These are phyloP conservation scores for Colistium nudipinnis DNA, from an alignment of 2,113 vertebrate genomes.

Conservation along the genomic window DNA sequence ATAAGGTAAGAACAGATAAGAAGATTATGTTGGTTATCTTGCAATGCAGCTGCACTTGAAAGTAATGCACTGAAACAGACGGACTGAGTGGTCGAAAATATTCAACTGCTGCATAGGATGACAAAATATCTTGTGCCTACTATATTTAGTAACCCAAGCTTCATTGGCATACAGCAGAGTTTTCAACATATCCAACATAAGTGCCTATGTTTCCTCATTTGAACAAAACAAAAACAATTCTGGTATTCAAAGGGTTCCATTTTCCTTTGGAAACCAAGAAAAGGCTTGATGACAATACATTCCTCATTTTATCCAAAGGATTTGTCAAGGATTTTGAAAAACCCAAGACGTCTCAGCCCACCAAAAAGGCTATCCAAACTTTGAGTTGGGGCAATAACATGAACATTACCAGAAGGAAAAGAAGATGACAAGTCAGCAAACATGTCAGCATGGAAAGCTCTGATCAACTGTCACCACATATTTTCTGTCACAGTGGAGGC, in stretches of 20 bases:
- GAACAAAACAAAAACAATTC: not conserved
- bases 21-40: slow-evolving; percentile 60
- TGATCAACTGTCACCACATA: slow-evolving; percentile 41
- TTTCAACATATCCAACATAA: slow-evolving; percentile 4
- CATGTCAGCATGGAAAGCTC: slow-evolving; percentile 16
- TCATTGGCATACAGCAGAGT: not conserved
- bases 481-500: slow-evolving; percentile 11
- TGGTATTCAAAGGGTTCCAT: not conserved
- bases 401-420: slow-evolving; percentile 7
- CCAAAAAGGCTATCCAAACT: not conserved
- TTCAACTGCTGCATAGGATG: slow-evolving; percentile 6
- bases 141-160: not conserved
- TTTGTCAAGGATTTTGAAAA: slow-evolving; percentile 29
- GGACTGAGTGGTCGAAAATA: slow-evolving; percentile 30
- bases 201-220: not conserved
- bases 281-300: slow-evolving; percentile 5
- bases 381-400: slow-evolving; percentile 3
- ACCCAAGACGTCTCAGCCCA: slow-evolving; percentile 3
- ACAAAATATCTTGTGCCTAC: not conserved
- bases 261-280: not conserved
- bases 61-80: slow-evolving; percentile 24
- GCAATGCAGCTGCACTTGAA: slow-evolving; percentile 57
- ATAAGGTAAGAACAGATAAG: slow-evolving; percentile 59
- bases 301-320: slow-evolving; percentile 18
- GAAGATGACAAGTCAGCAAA: slow-evolving; percentile 13